Base-by-base conservation (phyloP, 2,888 invertebrate genomes). In the Protodeltote pygarga region DNA sequence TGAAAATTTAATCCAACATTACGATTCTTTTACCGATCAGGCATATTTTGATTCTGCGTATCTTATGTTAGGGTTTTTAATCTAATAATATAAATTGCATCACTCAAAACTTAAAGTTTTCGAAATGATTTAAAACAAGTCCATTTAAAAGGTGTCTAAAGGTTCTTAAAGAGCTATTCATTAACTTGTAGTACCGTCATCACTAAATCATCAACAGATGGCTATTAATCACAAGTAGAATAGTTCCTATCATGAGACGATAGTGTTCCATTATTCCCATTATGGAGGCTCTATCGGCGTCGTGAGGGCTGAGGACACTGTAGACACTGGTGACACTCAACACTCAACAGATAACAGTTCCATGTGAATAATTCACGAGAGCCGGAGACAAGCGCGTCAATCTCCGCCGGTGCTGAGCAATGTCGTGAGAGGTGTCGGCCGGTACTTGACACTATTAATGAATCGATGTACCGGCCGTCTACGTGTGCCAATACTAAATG, bases 351-450 rank as follows among this genome's bases (percentile, higher is more conserved):
- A 70, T 68, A 70, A 66, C 65, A 46, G 53, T 54, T 51, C 41
- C 53, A 42, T 45, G 61, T 77, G 73, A 77, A 77, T 77, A 51
- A 77, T 77, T 75, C 78, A 76, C 49, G 65, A 71, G 62, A 50
- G 35, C 40, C 23, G 33, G 55, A 58, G 62, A 59, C 58, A 46
- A 40, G 48, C 41, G 39, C 65, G 68, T 77, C 75, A 68, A 77
- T 75, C 75, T 65, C 46, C 39, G 31, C 39, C 34, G 61, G 50
- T 61, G 55, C 49, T 38, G 52, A 49, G 46, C 41, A 42, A 54
- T 59, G 57, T 58, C 59, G 51, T 35, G 45, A 47, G 59, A 58
- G 65, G 60, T 65, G 65, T 59, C 65, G 35, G 3, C 50, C 42
- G 35, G 54, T 70, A 64, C 60, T 69, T 57, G 69, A 63, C 66